A percentile compares a stretch with the other conserved stretches of the same genome.
Conservation (phyloP, 2,797 vertebrate genomes). For the Mareca strepera region DNA sequence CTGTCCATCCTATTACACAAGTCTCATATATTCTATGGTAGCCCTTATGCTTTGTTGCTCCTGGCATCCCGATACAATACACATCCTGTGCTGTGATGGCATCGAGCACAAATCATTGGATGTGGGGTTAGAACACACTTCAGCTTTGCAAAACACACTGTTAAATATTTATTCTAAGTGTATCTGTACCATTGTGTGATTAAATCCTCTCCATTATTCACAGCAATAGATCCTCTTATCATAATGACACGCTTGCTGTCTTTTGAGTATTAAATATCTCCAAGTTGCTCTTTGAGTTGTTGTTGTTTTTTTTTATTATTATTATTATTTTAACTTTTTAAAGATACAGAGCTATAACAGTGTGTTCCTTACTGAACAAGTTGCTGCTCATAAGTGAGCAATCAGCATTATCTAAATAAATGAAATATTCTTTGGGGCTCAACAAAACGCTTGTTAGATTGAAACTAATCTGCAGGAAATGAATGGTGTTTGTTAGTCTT, state of each 20-base stretch:
- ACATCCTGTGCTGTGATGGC: background rate
- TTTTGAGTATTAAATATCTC: constrained; percentile 62
- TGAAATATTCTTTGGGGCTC: constrained; percentile 79
- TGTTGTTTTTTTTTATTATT: background rate
- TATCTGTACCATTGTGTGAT: constrained; percentile 41
- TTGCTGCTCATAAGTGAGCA: constrained; percentile 67
- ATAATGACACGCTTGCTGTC: constrained; percentile 17
- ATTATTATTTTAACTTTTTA: background rate
- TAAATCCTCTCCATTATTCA: constrained; percentile 51
- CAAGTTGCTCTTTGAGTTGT: background rate
- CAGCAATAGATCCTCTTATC: background rate
- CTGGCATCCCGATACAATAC: background rate
- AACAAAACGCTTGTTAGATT: constrained; percentile 75
- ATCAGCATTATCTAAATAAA: constrained; percentile 80
- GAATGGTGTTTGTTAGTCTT: constrained; percentile 79
- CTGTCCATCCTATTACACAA: background rate
- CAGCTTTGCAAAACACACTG: constrained; percentile 33
- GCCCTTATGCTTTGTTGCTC: background rate
- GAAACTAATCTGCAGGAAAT: constrained; percentile 79
- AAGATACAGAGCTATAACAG: constrained; percentile 51
- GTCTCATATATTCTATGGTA: background rate
- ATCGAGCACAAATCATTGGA: background rate
- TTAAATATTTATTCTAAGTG: constrained; percentile 63
- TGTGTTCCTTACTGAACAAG: constrained; percentile 69
- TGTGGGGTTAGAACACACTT: background rate